Percentiles rank a stretch among this genome's conserved stretches.
These are phyloP conservation scores for Acanthurus lineatus DNA, from an alignment of 2,797 vertebrate species.

Conservation along the genomic window DNA sequence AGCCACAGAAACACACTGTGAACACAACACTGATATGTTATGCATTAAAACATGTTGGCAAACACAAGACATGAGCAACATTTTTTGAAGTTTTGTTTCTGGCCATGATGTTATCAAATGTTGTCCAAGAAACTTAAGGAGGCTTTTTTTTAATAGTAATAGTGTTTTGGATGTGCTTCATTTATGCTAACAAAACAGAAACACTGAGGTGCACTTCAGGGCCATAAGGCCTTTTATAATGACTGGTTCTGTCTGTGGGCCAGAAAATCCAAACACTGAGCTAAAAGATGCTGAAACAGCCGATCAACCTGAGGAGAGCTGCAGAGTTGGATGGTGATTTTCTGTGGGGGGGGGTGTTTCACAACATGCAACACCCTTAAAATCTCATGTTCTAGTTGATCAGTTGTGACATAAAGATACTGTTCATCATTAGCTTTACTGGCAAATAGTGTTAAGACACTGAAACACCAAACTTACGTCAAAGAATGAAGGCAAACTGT, in stretches of 20 bases:
- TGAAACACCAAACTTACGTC: no score
- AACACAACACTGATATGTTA: not conserved
- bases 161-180: not conserved
- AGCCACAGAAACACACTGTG: not conserved
- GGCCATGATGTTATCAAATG: not conserved
- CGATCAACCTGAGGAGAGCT: not conserved
- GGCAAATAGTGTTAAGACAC: not conserved
- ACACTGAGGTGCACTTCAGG: not conserved
- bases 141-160: not conserved
- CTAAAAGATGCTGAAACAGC: not conserved
- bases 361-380: not conserved
- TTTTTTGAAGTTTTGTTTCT: not conserved
- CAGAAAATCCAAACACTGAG: not conserved
- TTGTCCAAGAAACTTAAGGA: not conserved
- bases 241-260: not conserved
- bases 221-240: not conserved
- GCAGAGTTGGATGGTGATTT: not conserved
- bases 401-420: conserved; percentile 5
- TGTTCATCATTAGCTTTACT: conserved; percentile 11
- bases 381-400: not conserved
- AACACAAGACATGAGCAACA: not conserved
- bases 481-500: no score
- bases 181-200: not conserved
- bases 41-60: not conserved
- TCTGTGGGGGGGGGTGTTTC: not conserved